Percentiles rank a stretch among this genome's conserved stretches.
Conservation (phyloP, 1,140 invertebrate genomes). For the Drosophila punjabiensis region DNA sequence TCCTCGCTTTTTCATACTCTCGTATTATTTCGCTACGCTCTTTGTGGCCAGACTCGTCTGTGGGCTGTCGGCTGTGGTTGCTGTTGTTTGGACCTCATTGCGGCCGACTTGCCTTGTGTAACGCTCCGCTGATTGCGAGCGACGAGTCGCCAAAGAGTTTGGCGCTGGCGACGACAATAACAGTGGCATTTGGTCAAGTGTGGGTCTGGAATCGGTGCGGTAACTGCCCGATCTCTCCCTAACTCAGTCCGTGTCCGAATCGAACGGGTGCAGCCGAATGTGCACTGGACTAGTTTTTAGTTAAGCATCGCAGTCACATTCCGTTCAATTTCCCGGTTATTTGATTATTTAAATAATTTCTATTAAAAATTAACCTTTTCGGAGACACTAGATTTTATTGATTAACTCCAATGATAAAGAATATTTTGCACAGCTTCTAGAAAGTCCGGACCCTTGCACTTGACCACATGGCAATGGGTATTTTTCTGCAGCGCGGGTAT, state of each 20-base stretch:
- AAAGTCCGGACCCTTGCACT: too few relatives aligned
- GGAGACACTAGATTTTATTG: neutral
- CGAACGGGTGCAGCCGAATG: constrained; percentile 21
- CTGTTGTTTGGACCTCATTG: constrained; percentile 58
- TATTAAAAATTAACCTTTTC: neutral
- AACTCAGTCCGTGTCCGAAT: neutral
- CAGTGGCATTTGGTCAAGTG: constrained; percentile 59
- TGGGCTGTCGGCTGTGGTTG: constrained; percentile 35
- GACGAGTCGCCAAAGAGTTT: constrained; percentile 43
- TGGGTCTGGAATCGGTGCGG: constrained; percentile 38
- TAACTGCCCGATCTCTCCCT: constrained; percentile 22
- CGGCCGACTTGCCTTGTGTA: constrained; percentile 67
- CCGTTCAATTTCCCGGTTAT: constrained; percentile 2
- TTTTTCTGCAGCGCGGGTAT: too few relatives aligned
- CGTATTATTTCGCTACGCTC: constrained; percentile 61
- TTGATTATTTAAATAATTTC: neutral
- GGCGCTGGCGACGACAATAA: constrained; percentile 23
- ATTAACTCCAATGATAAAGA: neutral
- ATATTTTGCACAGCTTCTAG: too few relatives aligned
- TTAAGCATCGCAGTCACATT: constrained; percentile 11
- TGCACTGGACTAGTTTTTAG: constrained; percentile 25
- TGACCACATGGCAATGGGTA: too few relatives aligned
- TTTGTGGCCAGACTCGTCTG: constrained; percentile 73
- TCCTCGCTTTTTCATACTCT: constrained; percentile 21
- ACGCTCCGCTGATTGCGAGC: constrained; percentile 67